phyloP scores from a whole-genome alignment of 2,797 vertebrate genomes.

The Monodelphis domestica region DNA sequence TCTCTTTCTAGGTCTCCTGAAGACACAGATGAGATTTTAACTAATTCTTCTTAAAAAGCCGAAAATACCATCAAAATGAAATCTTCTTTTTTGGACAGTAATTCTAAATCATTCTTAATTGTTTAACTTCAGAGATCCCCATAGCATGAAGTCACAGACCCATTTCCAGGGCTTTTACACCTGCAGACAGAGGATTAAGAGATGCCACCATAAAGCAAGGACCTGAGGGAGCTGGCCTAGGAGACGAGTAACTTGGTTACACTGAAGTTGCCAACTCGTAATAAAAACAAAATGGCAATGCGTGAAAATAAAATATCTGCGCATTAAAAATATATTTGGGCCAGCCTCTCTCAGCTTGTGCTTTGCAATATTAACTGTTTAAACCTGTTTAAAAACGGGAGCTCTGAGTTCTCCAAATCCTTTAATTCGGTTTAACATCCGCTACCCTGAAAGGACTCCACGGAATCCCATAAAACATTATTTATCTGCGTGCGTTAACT shows the following conservation, averaged over 20 bases:
- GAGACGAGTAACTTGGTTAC: slow-evolving; percentile 69
- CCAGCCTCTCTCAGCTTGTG: slow-evolving; percentile 74
- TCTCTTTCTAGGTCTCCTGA: background rate
- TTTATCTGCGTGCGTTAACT: slow-evolving; percentile 87
- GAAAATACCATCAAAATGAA: slow-evolving; percentile 38
- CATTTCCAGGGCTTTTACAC: slow-evolving; percentile 60
- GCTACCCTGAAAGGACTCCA: slow-evolving; percentile 85
- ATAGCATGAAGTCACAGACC: slow-evolving; percentile 47
- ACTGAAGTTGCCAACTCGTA: slow-evolving; percentile 71
- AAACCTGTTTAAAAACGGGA: slow-evolving; percentile 75
- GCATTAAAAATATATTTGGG: slow-evolving; percentile 81
- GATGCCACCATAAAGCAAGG: slow-evolving; percentile 62
- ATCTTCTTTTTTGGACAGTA: slow-evolving; percentile 19
- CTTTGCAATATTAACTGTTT: slow-evolving; percentile 84
- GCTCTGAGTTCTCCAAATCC: slow-evolving; percentile 81
- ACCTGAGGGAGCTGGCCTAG: slow-evolving; percentile 65
- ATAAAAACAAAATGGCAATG: slow-evolving; percentile 77
- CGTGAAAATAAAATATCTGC: slow-evolving; percentile 78
- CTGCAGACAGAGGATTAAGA: slow-evolving; percentile 70
- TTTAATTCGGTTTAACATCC: slow-evolving; percentile 85
- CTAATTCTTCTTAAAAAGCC: background rate
- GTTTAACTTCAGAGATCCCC: slow-evolving; percentile 58
- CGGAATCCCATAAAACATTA: slow-evolving; percentile 89
- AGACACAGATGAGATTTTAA: slow-evolving; percentile 6
- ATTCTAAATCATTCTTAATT: background rate